These are phyloP conservation scores for Scleropages formosus DNA, from an alignment of 2,797 vertebrate genomes.

Conservation along the genomic window DNA sequence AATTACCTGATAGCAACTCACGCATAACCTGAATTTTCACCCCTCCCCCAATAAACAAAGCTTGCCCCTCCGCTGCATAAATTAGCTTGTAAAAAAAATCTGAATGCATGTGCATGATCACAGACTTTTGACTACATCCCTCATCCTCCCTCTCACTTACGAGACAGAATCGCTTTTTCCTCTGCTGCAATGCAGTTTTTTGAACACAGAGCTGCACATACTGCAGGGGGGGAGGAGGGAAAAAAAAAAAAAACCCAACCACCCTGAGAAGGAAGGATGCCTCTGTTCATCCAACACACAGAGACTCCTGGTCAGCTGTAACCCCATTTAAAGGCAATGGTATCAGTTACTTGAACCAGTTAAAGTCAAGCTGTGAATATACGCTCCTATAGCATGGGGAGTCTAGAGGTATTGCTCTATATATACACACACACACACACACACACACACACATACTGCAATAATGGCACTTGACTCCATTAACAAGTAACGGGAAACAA, in stretches of 20 bases:
- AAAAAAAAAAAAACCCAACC: neutral
- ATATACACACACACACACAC: too few species aligned
- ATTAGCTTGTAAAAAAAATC: neutral
- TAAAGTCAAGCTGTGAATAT: neutral
- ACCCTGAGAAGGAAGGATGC: neutral
- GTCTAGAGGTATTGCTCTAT: neutral
- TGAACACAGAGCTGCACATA: neutral
- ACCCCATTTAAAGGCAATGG: neutral
- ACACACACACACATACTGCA: neutral
- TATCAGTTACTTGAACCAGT: neutral
- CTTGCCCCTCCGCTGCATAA: neutral
- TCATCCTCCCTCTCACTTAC: neutral
- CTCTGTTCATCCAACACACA: neutral
- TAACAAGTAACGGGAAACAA: neutral
- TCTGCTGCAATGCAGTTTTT: constrained; percentile 1
- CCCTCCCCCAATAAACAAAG: neutral
- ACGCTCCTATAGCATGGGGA: neutral
- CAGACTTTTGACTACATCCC: neutral
- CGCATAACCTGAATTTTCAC: neutral
- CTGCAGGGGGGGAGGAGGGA: too few species aligned
- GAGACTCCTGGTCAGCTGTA: too few species aligned
- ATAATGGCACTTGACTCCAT: constrained; percentile 10
- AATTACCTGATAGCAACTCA: neutral
- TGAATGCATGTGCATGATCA: neutral
- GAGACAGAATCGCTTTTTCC: neutral